Conservation (phyloP, 2,888 invertebrate genomes). For the Drosophila greeni region DNA sequence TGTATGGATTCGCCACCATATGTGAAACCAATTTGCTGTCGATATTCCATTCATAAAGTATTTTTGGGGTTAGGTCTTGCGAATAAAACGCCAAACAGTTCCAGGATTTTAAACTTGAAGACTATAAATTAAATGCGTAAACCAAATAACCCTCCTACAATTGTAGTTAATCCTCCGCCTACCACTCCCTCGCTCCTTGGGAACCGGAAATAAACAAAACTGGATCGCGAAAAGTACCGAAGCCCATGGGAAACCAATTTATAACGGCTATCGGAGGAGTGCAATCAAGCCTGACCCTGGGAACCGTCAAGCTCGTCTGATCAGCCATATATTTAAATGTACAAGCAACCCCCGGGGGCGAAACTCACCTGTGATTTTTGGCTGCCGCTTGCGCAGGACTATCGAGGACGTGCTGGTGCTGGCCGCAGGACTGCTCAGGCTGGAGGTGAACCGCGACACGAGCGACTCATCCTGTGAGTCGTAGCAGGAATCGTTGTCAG, state of each 20-base stretch:
- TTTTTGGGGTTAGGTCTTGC: no score
- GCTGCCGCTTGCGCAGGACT: conserved; percentile 74
- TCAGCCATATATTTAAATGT: neutral
- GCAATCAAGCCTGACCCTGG: conserved; percentile 59
- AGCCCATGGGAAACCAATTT: conserved; percentile 38
- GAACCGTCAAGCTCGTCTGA: conserved; percentile 40
- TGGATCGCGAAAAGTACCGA: neutral
- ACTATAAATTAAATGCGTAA: neutral
- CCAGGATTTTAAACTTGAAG: no score
- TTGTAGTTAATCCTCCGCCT: neutral
- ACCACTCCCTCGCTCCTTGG: conserved; percentile 1
- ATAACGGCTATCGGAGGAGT: conserved; percentile 29
- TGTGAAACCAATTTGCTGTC: conserved; percentile 20
- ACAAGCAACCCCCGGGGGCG: conserved; percentile 17
- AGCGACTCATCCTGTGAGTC: conserved; percentile 77
- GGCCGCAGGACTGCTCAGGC: conserved; percentile 36
- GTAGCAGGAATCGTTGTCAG: conserved; percentile 73
- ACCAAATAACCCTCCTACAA: neutral
- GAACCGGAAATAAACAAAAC: conserved; percentile 25
- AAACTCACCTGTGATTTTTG: conserved; percentile 78
- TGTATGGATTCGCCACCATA: no score
- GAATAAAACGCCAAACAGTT: no score
- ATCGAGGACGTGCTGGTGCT: conserved; percentile 23
- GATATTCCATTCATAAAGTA: neutral
- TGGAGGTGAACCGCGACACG: conserved; percentile 55